phyloP scores from a whole-genome alignment of 2,797 vertebrate species.

The Streptopelia turtur region DNA sequence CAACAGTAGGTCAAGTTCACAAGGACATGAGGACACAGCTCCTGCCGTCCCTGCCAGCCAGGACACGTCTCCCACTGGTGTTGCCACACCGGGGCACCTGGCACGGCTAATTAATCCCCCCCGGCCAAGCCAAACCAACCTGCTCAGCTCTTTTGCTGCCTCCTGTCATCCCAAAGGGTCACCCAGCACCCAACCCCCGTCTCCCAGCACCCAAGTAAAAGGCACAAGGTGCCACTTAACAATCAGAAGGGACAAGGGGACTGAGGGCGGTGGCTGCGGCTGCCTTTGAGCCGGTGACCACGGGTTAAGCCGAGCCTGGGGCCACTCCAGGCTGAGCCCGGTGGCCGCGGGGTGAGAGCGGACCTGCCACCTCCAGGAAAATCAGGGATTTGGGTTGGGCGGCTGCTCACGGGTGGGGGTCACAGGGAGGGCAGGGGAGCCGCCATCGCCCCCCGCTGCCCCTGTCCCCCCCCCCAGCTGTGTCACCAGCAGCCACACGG shows the following conservation, averaged over 20 bases:
- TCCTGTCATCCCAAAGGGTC: not conserved
- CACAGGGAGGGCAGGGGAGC: not conserved
- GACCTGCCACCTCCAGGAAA: conserved; percentile 21
- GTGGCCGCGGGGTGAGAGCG: not conserved
- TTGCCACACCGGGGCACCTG: not conserved
- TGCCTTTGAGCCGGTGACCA: not conserved
- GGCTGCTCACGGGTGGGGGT: not conserved
- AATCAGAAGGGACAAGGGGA: not conserved
- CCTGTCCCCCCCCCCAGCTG: rapidly evolving
- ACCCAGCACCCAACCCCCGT: not conserved
- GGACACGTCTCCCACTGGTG: not conserved
- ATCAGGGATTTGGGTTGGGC: not conserved
- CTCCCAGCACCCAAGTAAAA: not conserved
- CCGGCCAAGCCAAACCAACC: not conserved
- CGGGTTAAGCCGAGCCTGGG: not conserved
- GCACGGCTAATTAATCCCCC: not conserved
- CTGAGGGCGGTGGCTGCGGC: not conserved
- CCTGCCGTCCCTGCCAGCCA: not conserved
- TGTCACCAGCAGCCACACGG: rapidly evolving
- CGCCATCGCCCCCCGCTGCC: rapidly evolving
- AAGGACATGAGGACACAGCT: too few relatives aligned
- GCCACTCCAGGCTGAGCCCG: not conserved
- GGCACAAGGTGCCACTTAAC: not conserved
- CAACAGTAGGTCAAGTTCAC: not conserved
- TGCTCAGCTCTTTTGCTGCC: not conserved